Percentiles rank a stretch among this genome's conserved stretches.
phyloP scores from a whole-genome alignment of 2,888 invertebrate species.

The Hirtodrosophila trivittata region DNA sequence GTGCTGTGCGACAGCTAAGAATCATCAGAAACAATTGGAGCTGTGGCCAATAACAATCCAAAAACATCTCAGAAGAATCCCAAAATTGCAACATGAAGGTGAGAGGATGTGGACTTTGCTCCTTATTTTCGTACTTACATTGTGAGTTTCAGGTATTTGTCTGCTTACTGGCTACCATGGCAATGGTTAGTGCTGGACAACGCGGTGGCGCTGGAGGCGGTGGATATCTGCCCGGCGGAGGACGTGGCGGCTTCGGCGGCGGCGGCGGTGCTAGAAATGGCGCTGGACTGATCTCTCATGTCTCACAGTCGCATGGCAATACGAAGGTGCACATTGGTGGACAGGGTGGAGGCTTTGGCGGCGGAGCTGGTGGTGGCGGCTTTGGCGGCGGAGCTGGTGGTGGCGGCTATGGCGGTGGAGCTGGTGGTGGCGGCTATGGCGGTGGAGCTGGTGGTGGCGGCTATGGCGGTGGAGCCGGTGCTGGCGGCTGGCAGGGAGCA shows the following conservation, averaged over 20 bases:
- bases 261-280: conserved; percentile 54
- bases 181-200: conserved; percentile 65
- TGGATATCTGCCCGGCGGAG: conserved; percentile 57
- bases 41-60: conserved; percentile 25
- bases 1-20: conserved; percentile 44
- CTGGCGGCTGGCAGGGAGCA: conserved; percentile 36
- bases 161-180: conserved; percentile 65
- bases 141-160: conserved; percentile 56
- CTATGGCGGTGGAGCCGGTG: conserved; percentile 25
- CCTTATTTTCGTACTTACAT: background rate
- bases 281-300: conserved; percentile 61
- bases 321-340: conserved; percentile 61
- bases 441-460: conserved; percentile 41
- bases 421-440: conserved; percentile 23
- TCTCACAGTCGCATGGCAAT: conserved; percentile 61
- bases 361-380: conserved; percentile 22
- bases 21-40: conserved; percentile 67
- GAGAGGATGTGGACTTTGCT: background rate
- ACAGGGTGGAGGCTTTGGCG: conserved; percentile 23
- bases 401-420: conserved; percentile 12
- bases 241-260: conserved; percentile 46
- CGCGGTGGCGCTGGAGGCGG: conserved; percentile 54
- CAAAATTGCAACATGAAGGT: conserved; percentile 55
- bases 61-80: conserved; percentile 5
- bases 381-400: conserved; percentile 22